Evolutionary conservation across 1,140 invertebrate species (phyloP).

Genomic region (Meloidogyne hapla): DNA sequence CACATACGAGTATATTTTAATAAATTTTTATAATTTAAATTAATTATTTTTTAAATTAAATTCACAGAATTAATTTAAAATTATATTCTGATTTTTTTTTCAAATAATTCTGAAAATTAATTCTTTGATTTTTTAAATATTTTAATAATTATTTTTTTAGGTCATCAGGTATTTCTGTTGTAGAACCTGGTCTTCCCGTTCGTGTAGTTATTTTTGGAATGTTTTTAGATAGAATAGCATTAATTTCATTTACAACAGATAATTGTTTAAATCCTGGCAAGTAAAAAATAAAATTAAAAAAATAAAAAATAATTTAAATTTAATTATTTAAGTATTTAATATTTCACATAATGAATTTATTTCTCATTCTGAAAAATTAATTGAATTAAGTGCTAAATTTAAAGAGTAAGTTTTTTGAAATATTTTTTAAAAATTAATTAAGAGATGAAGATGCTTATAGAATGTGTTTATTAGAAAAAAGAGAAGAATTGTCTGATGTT

Average conservation of each 20-base stretch:
- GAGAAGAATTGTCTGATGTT: slow-evolving; percentile 41
- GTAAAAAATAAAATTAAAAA: slow-evolving; percentile 7
- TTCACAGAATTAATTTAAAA: too few relatives aligned
- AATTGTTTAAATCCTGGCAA: slow-evolving; percentile 40
- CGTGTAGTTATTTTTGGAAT: slow-evolving; percentile 57
- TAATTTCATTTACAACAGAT: slow-evolving; percentile 54
- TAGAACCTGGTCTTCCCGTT: slow-evolving; percentile 49
- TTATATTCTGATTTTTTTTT: too few relatives aligned
- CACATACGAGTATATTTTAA: slow-evolving; percentile 45
- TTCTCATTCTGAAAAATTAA: slow-evolving; percentile 55
- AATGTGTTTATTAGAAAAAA: slow-evolving; percentile 54
- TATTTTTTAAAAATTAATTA: background rate
- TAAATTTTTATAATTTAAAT: too few relatives aligned
- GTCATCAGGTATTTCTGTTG: slow-evolving; percentile 53
- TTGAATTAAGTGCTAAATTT: slow-evolving; percentile 44
- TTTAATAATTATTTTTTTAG: slow-evolving; percentile 37
- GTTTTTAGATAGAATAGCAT: slow-evolving; percentile 51
- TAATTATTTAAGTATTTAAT: slow-evolving; percentile 42
- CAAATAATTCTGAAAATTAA: too few relatives aligned
- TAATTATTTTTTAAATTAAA: too few relatives aligned
- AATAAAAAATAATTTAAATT: slow-evolving; percentile 36
- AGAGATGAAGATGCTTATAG: slow-evolving; percentile 51
- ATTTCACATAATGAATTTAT: slow-evolving; percentile 53
- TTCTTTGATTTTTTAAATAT: too few relatives aligned
- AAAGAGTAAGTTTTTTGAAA: slow-evolving; percentile 37